These are phyloP conservation scores for Mythimna albipuncta DNA, from an alignment of 2,888 invertebrate species.

Conservation along the genomic window DNA sequence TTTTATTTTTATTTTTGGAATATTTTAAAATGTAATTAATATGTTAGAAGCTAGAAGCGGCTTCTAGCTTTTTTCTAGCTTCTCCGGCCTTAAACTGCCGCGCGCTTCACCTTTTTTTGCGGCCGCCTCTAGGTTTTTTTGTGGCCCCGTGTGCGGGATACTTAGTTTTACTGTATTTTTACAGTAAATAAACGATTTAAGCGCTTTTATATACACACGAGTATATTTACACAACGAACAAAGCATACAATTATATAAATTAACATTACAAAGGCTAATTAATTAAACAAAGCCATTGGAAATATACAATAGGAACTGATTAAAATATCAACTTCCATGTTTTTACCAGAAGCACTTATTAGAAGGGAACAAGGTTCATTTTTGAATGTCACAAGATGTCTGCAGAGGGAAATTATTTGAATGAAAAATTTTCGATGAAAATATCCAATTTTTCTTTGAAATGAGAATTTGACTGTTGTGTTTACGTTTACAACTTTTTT, in stretches of 20 bases:
- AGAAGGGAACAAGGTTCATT: neutral
- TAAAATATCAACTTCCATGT: conserved; percentile 29
- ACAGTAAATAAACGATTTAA: neutral
- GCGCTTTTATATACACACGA: neutral
- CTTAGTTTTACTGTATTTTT: neutral
- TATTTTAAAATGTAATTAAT: no score
- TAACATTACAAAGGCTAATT: conserved; percentile 31
- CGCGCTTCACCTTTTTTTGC: no score
- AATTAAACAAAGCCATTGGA: conserved; percentile 29
- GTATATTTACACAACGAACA: conserved; percentile 20
- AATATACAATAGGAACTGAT: conserved; percentile 26
- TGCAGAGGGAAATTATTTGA: neutral
- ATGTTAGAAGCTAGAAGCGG: no score
- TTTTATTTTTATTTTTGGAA: no score
- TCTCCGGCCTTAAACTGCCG: no score
- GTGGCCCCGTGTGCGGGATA: no score
- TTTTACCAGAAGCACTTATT: neutral
- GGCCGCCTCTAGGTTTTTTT: no score
- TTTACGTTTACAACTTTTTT: conserved; percentile 30
- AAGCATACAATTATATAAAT: conserved; percentile 24
- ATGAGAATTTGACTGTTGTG: conserved; percentile 36
- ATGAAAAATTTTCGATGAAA: conserved; percentile 23
- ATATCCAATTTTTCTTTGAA: conserved; percentile 26
- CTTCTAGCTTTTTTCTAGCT: no score
- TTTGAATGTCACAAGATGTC: neutral